Percentiles rank a stretch among this genome's conserved stretches.
Evolutionary conservation across 2,797 vertebrate genomes (phyloP).

Genomic region (Muraenolepis orangiensis): DNA sequence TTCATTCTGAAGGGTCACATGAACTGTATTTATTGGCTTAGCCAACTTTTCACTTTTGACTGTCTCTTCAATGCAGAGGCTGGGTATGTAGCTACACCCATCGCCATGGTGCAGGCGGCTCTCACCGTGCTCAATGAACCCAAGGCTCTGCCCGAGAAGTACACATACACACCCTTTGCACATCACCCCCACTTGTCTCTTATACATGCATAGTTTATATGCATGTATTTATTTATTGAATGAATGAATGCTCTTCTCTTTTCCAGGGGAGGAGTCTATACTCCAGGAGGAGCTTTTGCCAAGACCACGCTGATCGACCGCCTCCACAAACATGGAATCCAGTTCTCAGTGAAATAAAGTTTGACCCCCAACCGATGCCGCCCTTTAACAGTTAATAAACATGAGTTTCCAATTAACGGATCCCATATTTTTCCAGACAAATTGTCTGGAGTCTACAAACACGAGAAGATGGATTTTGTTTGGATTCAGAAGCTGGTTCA

Average conservation of each 20-base stretch:
- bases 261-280: constrained; percentile 89
- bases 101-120: constrained; percentile 91
- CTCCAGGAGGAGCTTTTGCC: constrained; percentile 87
- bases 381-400: constrained; percentile 38
- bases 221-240: too few species aligned
- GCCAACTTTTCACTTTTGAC: not conserved
- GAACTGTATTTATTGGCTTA: not conserved
- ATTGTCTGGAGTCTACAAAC: not conserved
- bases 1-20: not conserved
- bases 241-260: not conserved
- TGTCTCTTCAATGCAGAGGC: constrained; percentile 69
- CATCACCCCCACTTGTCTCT: not conserved
- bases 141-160: constrained; percentile 83
- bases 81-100: constrained; percentile 87
- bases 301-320: constrained; percentile 89
- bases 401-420: constrained; percentile 17
- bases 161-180: constrained; percentile 43
- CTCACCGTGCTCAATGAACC: constrained; percentile 85
- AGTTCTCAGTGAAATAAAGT: constrained; percentile 86
- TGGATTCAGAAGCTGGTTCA: not conserved
- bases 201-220: too few species aligned
- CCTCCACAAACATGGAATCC: constrained; percentile 85
- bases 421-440: not conserved
- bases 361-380: constrained; percentile 24
- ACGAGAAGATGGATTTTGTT: not conserved